These are phyloP conservation scores for Drosophila mimica DNA, from an alignment of 2,888 invertebrate genomes.

Conservation along the genomic window DNA sequence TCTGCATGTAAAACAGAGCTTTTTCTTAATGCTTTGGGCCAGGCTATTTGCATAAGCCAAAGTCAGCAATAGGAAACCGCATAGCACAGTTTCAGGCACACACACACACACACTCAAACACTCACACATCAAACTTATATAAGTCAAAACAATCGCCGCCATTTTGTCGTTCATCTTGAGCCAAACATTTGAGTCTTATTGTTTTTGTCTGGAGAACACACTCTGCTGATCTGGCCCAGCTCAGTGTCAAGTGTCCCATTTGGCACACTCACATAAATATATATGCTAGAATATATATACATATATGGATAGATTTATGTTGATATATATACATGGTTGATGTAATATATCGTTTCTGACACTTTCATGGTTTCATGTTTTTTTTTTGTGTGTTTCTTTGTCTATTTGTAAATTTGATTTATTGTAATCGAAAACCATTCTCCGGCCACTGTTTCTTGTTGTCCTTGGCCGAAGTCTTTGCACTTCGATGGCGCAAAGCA, in stretches of 20 bases:
- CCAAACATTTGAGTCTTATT: slow-evolving; percentile 50
- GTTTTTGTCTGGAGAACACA: slow-evolving; percentile 49
- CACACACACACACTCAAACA: background rate
- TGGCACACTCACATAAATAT: slow-evolving; percentile 11
- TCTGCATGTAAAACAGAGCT: slow-evolving; percentile 23
- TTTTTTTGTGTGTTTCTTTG: background rate
- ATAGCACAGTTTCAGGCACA: slow-evolving; percentile 28
- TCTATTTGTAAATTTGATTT: slow-evolving; percentile 58
- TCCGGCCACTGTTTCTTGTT: slow-evolving; percentile 6
- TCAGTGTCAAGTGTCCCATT: slow-evolving; percentile 35
- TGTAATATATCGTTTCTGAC: slow-evolving; percentile 25
- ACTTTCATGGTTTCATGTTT: slow-evolving; percentile 51
- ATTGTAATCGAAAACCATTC: slow-evolving; percentile 46
- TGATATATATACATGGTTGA: slow-evolving; percentile 32
- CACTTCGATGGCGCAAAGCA: slow-evolving; percentile 38
- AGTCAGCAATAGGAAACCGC: slow-evolving; percentile 28
- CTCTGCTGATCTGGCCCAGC: slow-evolving; percentile 1
- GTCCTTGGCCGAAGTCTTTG: slow-evolving; percentile 52
- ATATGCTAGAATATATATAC: slow-evolving; percentile 1
- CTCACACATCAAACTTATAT: slow-evolving; percentile 8
- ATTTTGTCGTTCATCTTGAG: slow-evolving; percentile 46
- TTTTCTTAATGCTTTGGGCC: slow-evolving; percentile 23
- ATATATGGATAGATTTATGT: slow-evolving; percentile 50
- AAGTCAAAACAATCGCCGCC: slow-evolving; percentile 55
- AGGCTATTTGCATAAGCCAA: slow-evolving; percentile 48